A percentile compares a stretch with the other conserved stretches of the same genome.
Conservation (phyloP, 2,888 invertebrate genomes). For the Metopia argyrocephala region DNA sequence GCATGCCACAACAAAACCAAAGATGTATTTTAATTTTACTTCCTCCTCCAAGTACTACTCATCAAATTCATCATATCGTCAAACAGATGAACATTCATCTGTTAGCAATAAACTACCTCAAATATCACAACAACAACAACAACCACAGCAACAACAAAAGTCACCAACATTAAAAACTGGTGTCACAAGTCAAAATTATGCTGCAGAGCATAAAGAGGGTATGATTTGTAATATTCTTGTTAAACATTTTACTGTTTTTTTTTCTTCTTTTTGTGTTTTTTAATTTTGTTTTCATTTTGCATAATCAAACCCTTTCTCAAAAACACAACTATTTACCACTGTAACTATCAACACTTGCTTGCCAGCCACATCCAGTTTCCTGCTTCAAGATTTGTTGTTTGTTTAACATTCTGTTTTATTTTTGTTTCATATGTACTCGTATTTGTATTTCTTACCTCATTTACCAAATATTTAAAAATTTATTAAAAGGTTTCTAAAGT, state of each 20-base stretch:
- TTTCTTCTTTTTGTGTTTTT: not conserved
- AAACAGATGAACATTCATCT: constrained; percentile 19
- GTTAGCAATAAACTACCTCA: constrained; percentile 38
- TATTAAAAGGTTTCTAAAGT: too few relatives aligned
- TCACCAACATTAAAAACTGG: constrained; percentile 7
- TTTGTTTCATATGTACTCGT: too few relatives aligned
- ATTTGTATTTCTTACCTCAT: too few relatives aligned
- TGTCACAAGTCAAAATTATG: not conserved
- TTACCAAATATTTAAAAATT: too few relatives aligned
- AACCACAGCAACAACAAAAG: constrained; percentile 19
- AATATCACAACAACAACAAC: too few relatives aligned
- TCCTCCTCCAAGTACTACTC: constrained; percentile 10
- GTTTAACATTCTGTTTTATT: too few relatives aligned
- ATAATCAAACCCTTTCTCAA: too few relatives aligned
- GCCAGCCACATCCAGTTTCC: too few relatives aligned
- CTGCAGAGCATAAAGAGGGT: constrained; percentile 36
- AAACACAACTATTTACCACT: not conserved
- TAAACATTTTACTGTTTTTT: not conserved
- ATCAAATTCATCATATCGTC: constrained; percentile 8
- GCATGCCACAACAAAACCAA: constrained; percentile 54
- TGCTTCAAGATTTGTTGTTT: not conserved
- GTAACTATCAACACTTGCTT: not conserved
- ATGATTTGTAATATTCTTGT: constrained; percentile 9
- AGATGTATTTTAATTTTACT: constrained; percentile 50
- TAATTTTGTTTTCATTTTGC: too few relatives aligned